Evolutionary conservation across 2,113 vertebrate species (phyloP).

Genomic region (Labeo catla): DNA sequence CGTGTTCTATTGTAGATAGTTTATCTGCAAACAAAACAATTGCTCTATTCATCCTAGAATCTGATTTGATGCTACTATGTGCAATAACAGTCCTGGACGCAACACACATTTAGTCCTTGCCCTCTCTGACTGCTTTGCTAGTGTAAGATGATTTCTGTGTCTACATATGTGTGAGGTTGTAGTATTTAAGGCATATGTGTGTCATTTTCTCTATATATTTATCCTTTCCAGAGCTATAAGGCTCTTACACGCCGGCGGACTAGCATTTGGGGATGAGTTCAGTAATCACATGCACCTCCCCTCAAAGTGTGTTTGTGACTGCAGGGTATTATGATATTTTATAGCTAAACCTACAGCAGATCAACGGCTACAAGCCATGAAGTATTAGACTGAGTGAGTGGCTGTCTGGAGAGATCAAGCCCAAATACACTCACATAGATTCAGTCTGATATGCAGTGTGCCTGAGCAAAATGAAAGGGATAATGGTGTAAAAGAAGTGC

Average conservation of each 20-base stretch:
- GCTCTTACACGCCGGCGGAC: not conserved
- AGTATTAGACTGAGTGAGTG: conserved; percentile 9
- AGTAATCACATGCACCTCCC: conserved; percentile 18
- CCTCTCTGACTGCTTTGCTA: not conserved
- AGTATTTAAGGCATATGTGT: conserved; percentile 13
- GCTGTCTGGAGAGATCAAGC: not conserved
- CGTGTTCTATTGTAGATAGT: conserved; percentile 7
- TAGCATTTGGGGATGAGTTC: conserved; percentile 18
- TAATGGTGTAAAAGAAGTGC: not conserved
- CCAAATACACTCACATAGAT: not conserved
- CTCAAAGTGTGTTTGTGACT: conserved; percentile 9
- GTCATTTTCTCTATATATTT: conserved; percentile 24
- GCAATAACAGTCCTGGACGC: not conserved
- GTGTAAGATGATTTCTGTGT: not conserved
- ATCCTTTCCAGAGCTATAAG: conserved; percentile 17
- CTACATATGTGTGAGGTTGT: conserved; percentile 1
- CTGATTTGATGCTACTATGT: conserved; percentile 2
- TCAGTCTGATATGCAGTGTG: not conserved
- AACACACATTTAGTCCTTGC: not conserved
- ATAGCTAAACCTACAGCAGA: conserved; percentile 29
- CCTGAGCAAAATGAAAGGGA: not conserved
- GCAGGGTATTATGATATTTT: conserved; percentile 22
- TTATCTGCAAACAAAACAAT: conserved; percentile 28
- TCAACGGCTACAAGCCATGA: not conserved
- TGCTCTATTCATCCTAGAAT: conserved; percentile 22